Evolutionary conservation across 2,888 invertebrate genomes (phyloP).

Genomic region (Agrotis clavis): DNA sequence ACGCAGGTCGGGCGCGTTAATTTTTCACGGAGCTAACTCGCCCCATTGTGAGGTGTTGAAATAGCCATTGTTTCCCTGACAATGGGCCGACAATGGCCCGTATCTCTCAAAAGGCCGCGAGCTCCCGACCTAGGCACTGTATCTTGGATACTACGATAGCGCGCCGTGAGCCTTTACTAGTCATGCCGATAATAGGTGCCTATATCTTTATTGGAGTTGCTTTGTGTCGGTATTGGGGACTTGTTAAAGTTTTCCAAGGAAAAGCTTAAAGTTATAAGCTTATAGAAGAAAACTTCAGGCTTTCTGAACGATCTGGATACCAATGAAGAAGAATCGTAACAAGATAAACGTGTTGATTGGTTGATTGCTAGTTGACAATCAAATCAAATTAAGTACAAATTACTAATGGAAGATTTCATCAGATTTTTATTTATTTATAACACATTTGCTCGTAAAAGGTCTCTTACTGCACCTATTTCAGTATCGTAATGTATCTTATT

Average conservation of each 20-base stretch:
- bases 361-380: too few relatives aligned
- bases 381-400: too few relatives aligned
- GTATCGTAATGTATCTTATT: too few relatives aligned
- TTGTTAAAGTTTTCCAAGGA: background rate
- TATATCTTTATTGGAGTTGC: constrained; percentile 15
- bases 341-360: too few relatives aligned
- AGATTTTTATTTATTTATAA: too few relatives aligned
- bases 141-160: constrained; percentile 60
- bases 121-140: constrained; percentile 76
- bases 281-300: background rate
- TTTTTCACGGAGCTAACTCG: constrained; percentile 83
- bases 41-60: constrained; percentile 83
- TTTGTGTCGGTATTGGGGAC: background rate
- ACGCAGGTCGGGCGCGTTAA: constrained; percentile 80
- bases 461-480: too few relatives aligned
- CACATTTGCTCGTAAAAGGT: too few relatives aligned
- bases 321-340: too few relatives aligned
- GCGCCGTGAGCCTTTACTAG: constrained; percentile 65
- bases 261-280: background rate
- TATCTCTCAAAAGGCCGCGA: constrained; percentile 80
- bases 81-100: constrained; percentile 81
- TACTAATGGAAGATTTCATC: too few relatives aligned
- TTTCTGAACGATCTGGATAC: too few relatives aligned
- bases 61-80: constrained; percentile 81
- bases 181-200: constrained; percentile 49